Evolutionary conservation across 2,113 vertebrate genomes (phyloP), one percentile per base, ranked within the genome.

Genomic region (Channa argus): DNA sequence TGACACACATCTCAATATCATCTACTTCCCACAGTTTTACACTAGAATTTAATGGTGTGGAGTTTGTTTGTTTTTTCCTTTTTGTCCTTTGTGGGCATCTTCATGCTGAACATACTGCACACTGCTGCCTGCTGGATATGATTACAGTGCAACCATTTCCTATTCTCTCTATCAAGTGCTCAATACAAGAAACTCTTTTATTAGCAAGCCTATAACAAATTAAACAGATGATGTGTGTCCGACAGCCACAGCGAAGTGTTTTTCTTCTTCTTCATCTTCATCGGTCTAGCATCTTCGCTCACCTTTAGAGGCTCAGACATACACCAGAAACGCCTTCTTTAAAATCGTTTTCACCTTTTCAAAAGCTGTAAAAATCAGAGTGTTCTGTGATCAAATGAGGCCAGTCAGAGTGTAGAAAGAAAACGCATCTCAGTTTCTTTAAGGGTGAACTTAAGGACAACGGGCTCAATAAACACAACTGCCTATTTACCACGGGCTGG

Each of bases 1-100:
- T n/a, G 73, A 84, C 84, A 85, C 87, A 80, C 77, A 75, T 82
- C 63, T 63, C 33, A 78, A 84, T 24, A 59, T 49, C 68, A 56
- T 76, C 58, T 44, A 55, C 55, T 59, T 77, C 63, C 47, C 64
- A 77, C 61, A 58, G 47, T 78, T 54, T 38, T 63, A 71, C 13
- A 80, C 84, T 66, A 56, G 13, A 44, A 82, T 90, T 80, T 71
- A 63, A 75, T 53, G 38, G 15, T 71, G 54, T 51, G 14, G 41
- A 39, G 12, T 36, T 13, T 3, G 13, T n/a, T 43, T 56, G 1
- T 49, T 46, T 64, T 49, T 24, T 2, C 5, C 4, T 11, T 60
- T 74, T 59, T 64, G 56, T 63, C 36, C 24, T 56, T 46, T 61
- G 43, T 38, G 79, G 34, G 71, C 52, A 44, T 81, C 62, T 55